Base-by-base conservation (phyloP, 2,888 invertebrate species). In the Hydriomena furcata region DNA sequence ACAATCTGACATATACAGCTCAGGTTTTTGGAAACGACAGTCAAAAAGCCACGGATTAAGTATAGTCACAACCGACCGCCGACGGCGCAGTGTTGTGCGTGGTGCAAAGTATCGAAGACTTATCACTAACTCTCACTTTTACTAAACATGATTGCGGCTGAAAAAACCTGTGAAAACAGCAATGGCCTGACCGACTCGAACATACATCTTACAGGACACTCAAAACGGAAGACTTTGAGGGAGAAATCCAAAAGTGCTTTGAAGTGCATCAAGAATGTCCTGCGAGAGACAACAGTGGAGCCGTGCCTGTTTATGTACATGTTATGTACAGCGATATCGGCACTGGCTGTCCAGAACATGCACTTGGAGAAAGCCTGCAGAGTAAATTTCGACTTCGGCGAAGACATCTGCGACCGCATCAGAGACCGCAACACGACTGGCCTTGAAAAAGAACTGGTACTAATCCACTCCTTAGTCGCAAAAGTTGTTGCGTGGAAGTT, bases 271-370 rank as follows among this genome's bases (percentile, higher is more conserved):
- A 84, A 79, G 59, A 63, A 65, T 61, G 66, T 80, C 48, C 68
- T 83, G 24, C 69, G 71, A 1, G 89, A 90, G 65, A 87, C 83
- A 1, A 93, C 94, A 0, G 93, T 94, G 1, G 94, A 94, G 63
- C 94, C 94, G 6, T 92, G 94, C 63, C 73, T 94, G 56, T 92
- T 93, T 55, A 84, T 91, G 56, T 94, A 93, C 70, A 92, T 94
- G 70, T 81, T 94, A 73, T 93, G 94, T 52, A 92, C 92, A 34
- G 91, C 93, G 1, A 73, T 93, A 13, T 95, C 96, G 0, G 93
- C 94, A 28, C 71, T 93, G 17, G 91, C 92, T 0, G 84, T 93
- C 6, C 84, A 86, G 55, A 91, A 91, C 53, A 85, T 93, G 79
- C 92, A 92, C 63, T 84, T 92, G 60, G 92, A 93, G 68, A 93